Base-by-base conservation (phyloP, 2,888 invertebrate species). In the Agrochola lota region DNA sequence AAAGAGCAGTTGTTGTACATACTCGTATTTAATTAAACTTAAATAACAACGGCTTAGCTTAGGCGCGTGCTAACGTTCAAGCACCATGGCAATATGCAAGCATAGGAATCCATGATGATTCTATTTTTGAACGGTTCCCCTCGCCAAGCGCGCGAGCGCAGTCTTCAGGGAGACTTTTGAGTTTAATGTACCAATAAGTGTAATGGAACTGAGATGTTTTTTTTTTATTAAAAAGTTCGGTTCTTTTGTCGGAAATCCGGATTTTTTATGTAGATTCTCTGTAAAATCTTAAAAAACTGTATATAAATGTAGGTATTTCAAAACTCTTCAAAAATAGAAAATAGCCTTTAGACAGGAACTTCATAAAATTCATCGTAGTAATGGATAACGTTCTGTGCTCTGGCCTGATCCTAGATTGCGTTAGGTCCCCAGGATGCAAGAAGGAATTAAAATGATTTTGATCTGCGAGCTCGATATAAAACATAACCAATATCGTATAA, bases 61-160 rank as follows among this genome's bases (percentile, higher is more conserved):
- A 81, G 85, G 90, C 93, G 92, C 93, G 91, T 92, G 92, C 91
- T 85, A 89, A 88, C 88, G 83, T 83, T 85, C 86, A 85, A 87
- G 85, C 86, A 82, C 85, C 88, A 88, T 89, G 86, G 88, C 85
- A 87, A 85, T 88, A 89, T 87, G 86, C 90, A 85, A 87, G 90
- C 92, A 89, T 92, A 91, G 91, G 93, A 93, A 94, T 94, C 94
- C 92, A 91, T 90, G 92, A 92, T 88, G 90, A 87, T 90, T 93
- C 95, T 95, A 95, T 95, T 95, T 95, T 91, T 89, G 94, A 90
- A 91, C 92, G 64, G 80, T 91, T 93, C 94, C 95, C 95, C 95
- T 93, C 93, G 88, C 74, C 87, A 88, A 81, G 85, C 88, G 93
- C 93, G 94, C 93, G 91, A 91, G 94, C 94, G 93, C 93, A 89